Evolutionary conservation across 2,113 vertebrate genomes (phyloP), one percentile per base, ranked within the genome.

Genomic region (Crypturellus undulatus): DNA sequence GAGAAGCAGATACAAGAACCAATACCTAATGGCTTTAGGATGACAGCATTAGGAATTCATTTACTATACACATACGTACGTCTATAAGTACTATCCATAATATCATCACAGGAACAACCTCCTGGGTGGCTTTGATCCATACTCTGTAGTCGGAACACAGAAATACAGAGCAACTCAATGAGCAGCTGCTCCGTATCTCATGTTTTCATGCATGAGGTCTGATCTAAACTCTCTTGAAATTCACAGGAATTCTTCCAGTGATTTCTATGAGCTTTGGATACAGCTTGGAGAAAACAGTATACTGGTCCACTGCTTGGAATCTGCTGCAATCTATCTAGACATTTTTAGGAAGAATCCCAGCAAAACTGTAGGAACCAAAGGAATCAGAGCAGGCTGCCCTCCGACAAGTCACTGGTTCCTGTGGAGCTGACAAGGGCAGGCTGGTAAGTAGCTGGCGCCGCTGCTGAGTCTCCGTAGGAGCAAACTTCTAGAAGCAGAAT

Each of bases 41-140:
- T 86, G 84, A 24, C 12, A 62, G n/a, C 28, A 56, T 10, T 20
- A 28, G 30, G 63, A 56, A 63, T 70, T 24, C 25, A 21, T 77
- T 73, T 62, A 26, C 16, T 71, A 1, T 14, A 16, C 14, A 21
- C 4, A 3, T 32, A 26, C 0, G 16, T 32, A 26, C 0, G 13
- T 45, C 60, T 84, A 10, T 36, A 40, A 62, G 38, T 26, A 51
- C 14, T 12, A 88, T 88, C 19, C 20, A n/a, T 47, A 43, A 65
- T 5, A 42, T 0, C 14, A 7, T 22, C 28, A 62, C 3, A 43
- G 25, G 68, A 72, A 7, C 58, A 22, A 65, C 3, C 6, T 63
- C 82, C 52, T 36, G 9, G 17, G 26, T 67, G 36, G 49, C n/a
- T 76, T 59, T 52, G 28, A n/a, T 79, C 25, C 43, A 19, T 32